These are phyloP conservation scores for Eulemur albifrons DNA, from an alignment of 2,797 vertebrate species.

Conservation along the genomic window DNA sequence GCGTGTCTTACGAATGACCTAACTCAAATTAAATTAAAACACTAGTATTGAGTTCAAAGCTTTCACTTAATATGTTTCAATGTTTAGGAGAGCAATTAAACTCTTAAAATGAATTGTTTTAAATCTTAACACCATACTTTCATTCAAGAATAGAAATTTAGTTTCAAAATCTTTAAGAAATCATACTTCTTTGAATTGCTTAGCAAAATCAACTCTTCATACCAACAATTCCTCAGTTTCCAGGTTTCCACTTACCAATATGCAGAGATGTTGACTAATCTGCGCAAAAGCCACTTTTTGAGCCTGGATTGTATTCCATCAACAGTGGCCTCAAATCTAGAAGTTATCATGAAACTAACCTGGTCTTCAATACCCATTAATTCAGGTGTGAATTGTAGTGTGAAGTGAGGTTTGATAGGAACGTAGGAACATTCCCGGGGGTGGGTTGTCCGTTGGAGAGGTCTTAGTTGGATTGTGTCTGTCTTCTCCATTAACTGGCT, in stretches of 20 bases:
- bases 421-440: accelerated
- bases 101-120: neutral
- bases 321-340: no score
- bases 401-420: neutral
- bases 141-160: neutral
- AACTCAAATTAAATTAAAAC: slow-evolving; percentile 15
- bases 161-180: neutral
- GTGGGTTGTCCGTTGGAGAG: neutral
- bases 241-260: neutral
- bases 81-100: neutral
- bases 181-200: neutral
- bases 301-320: neutral
- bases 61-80: neutral
- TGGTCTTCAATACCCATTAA: neutral
- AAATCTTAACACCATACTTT: neutral
- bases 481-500: neutral
- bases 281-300: neutral
- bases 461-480: neutral
- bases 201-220: neutral
- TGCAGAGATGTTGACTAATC: neutral
- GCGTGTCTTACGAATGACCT: neutral
- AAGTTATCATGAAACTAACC: neutral
- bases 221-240: neutral
- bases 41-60: neutral
- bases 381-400: neutral